A percentile compares a stretch with the other conserved stretches of the same genome.
phyloP scores from a whole-genome alignment of 2,113 vertebrate species.

The Neopipo cinnamomea region DNA sequence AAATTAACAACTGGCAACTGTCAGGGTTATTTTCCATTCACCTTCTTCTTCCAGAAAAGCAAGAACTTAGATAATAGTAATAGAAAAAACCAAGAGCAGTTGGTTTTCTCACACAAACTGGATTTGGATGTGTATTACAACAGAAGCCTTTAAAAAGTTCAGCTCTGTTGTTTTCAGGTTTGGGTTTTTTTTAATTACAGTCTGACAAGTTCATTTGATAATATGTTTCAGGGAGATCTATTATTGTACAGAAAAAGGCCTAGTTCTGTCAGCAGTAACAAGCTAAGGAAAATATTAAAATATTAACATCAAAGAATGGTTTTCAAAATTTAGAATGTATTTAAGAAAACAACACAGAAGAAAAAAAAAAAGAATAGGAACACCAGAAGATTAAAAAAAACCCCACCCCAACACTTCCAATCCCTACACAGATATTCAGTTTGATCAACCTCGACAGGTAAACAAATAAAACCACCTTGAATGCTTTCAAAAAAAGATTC shows the following conservation, averaged over 20 bases:
- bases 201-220: background rate
- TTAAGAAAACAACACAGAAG: background rate
- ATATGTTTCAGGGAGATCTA: background rate
- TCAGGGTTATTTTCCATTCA: background rate
- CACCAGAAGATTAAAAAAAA: background rate
- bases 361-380: background rate
- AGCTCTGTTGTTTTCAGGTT: background rate
- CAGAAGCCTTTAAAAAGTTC: background rate
- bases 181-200: background rate
- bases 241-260: background rate
- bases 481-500: background rate
- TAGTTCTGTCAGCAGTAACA: background rate
- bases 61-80: background rate
- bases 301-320: background rate
- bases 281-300: background rate
- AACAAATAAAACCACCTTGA: background rate
- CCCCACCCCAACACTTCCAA: background rate
- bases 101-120: background rate
- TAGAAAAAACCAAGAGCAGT: background rate
- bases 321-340: background rate
- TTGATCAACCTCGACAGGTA: background rate
- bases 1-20: background rate
- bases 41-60: background rate
- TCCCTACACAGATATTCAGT: background rate
- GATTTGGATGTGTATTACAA: background rate